These are phyloP conservation scores for Cosmorhoe ocellata DNA, from an alignment of 2,888 invertebrate species.

Conservation along the genomic window DNA sequence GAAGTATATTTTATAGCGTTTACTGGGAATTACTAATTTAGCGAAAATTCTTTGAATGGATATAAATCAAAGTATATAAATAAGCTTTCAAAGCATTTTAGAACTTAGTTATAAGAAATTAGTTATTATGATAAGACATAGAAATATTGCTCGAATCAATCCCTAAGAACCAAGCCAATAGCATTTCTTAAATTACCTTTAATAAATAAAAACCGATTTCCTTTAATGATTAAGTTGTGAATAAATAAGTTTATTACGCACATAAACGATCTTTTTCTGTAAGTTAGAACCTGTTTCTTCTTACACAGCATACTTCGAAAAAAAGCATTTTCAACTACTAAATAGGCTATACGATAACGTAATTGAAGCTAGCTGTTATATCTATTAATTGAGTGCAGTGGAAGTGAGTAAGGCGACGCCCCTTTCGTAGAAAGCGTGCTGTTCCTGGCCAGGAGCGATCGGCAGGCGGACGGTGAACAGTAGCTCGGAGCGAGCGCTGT, in stretches of 20 bases:
- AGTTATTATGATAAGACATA: neutral
- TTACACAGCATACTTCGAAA: too few relatives aligned
- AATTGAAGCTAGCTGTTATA: neutral
- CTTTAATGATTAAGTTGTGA: too few relatives aligned
- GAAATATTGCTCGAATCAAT: conserved; percentile 1
- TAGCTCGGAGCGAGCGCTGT: conserved; percentile 96
- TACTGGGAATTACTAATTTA: neutral
- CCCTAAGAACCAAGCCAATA: conserved; percentile 2
- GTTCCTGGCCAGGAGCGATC: conserved; percentile 94
- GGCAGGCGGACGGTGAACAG: conserved; percentile 97
- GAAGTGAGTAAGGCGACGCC: conserved; percentile 98
- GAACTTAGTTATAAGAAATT: too few relatives aligned
- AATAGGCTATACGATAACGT: neutral
- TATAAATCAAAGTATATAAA: conserved; percentile 7
- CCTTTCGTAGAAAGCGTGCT: conserved; percentile 98
- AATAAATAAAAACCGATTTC: too few relatives aligned
- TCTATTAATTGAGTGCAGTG: conserved; percentile 87
- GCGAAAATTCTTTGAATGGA: conserved; percentile 1
- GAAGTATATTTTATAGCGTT: conserved; percentile 1
- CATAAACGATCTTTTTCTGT: too few relatives aligned
- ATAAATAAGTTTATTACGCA: too few relatives aligned
- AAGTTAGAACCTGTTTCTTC: too few relatives aligned
- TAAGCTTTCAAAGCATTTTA: conserved; percentile 4
- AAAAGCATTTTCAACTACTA: too few relatives aligned
- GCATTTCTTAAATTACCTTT: too few relatives aligned